phyloP scores from a whole-genome alignment of 1,140 invertebrate genomes.

The Atopsyche davidsoni region DNA sequence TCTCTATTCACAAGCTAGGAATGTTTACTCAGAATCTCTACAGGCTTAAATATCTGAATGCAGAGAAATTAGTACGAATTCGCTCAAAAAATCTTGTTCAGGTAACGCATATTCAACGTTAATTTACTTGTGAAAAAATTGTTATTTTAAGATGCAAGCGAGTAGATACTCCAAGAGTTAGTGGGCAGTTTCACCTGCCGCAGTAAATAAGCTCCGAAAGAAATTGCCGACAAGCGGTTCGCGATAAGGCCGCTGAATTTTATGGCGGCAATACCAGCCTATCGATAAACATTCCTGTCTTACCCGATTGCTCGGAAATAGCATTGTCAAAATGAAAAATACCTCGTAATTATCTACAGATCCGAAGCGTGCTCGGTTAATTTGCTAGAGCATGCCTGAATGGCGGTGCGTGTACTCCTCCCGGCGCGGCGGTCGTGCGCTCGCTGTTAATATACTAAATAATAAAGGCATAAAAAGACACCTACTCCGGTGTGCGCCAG shows the following conservation, averaged over 20 bases:
- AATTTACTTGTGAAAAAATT: conserved; percentile 2
- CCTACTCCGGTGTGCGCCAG: conserved; percentile 24
- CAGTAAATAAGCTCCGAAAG: neutral
- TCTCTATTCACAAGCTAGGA: too few relatives aligned
- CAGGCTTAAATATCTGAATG: too few relatives aligned
- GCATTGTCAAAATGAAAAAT: conserved; percentile 31
- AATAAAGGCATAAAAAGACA: conserved; percentile 19
- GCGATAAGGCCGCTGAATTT: neutral
- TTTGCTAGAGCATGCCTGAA: conserved; percentile 18
- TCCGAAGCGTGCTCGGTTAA: conserved; percentile 24
- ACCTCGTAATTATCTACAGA: conserved; percentile 19
- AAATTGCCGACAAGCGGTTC: neutral
- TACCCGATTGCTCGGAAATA: conserved; percentile 12
- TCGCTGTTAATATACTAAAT: conserved; percentile 13
- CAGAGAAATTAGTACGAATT: too few relatives aligned
- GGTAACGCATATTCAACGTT: too few relatives aligned
- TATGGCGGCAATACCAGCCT: neutral
- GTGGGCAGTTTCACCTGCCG: too few relatives aligned
- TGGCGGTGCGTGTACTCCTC: neutral
- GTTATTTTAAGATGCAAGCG: neutral
- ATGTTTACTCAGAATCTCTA: too few relatives aligned
- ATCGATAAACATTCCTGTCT: conserved; percentile 5
- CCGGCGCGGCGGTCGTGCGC: conserved; percentile 8
- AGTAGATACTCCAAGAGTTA: neutral
- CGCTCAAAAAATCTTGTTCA: too few relatives aligned